Evolutionary conservation across 2,797 vertebrate species (phyloP).

Genomic region (Alectoris magna): DNA sequence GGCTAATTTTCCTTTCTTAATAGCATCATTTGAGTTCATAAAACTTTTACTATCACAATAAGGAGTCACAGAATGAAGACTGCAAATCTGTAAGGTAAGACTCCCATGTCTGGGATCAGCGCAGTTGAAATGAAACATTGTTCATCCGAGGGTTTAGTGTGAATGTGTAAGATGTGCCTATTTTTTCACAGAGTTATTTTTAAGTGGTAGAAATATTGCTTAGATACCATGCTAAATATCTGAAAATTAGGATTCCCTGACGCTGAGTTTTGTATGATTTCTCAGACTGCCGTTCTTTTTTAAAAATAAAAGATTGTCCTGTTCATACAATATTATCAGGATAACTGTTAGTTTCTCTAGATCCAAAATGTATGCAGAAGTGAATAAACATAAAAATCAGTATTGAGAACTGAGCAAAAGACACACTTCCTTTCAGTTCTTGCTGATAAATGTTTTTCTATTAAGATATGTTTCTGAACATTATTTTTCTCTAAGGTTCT

Average conservation of each 20-base stretch:
- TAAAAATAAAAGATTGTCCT: not conserved
- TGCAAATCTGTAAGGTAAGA: conserved; percentile 1
- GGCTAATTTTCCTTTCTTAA: conserved; percentile 52
- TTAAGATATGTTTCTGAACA: not conserved
- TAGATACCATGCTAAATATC: not conserved
- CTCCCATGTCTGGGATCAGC: not conserved
- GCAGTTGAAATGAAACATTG: not conserved
- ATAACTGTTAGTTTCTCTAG: not conserved
- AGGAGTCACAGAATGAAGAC: conserved; percentile 28
- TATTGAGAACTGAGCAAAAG: not conserved
- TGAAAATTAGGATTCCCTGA: not conserved
- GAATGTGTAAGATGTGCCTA: not conserved
- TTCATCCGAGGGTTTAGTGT: not conserved
- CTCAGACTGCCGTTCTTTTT: not conserved
- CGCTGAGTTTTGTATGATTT: not conserved
- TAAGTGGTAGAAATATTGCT: not conserved
- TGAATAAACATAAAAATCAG: not conserved
- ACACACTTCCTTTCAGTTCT: not conserved
- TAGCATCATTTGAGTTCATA: conserved; percentile 37
- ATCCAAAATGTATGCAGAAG: not conserved
- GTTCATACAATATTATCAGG: not conserved
- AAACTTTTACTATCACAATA: conserved; percentile 49
- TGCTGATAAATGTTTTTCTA: not conserved
- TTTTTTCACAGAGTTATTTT: conserved; percentile 13
- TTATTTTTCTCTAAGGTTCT: not conserved